Conservation (phyloP, 2,888 invertebrate species). For the Gandaritis pyraliata region DNA sequence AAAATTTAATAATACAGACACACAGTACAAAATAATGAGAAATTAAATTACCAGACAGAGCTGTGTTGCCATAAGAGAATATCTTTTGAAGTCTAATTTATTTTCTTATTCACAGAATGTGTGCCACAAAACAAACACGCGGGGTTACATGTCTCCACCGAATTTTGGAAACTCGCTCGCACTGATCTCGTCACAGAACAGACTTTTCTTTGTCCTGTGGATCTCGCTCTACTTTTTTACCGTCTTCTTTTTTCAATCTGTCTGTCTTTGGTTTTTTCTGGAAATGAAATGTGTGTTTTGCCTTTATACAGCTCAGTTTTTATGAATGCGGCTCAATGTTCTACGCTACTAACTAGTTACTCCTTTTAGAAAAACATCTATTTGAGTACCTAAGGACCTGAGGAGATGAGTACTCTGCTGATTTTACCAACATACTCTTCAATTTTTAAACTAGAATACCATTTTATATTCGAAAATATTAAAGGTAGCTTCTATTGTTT, state of each 20-base stretch:
- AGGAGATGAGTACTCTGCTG: too few relatives aligned
- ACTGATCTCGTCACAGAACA: background rate
- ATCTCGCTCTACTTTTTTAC: background rate
- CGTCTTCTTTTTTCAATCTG: background rate
- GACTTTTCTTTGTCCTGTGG: too few relatives aligned
- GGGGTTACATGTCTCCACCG: slow-evolving; percentile 11
- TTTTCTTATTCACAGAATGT: slow-evolving; percentile 13
- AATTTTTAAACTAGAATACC: background rate
- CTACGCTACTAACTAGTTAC: too few relatives aligned
- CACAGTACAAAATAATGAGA: slow-evolving; percentile 17
- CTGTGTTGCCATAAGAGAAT: slow-evolving; percentile 16
- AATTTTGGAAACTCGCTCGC: background rate
- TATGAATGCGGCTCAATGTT: too few relatives aligned
- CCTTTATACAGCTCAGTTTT: too few relatives aligned
- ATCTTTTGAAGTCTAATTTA: slow-evolving; percentile 18
- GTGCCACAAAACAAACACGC: slow-evolving; percentile 19
- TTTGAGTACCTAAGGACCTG: too few relatives aligned
- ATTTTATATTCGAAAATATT: background rate
- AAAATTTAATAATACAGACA: too few relatives aligned
- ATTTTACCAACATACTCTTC: too few relatives aligned
- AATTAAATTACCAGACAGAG: background rate
- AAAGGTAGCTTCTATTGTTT: background rate
- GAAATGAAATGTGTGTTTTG: too few relatives aligned
- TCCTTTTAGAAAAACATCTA: too few relatives aligned
- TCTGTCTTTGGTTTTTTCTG: background rate